Base-by-base conservation (phyloP, 2,113 vertebrate species). In the Plecturocebus donacophilus region DNA sequence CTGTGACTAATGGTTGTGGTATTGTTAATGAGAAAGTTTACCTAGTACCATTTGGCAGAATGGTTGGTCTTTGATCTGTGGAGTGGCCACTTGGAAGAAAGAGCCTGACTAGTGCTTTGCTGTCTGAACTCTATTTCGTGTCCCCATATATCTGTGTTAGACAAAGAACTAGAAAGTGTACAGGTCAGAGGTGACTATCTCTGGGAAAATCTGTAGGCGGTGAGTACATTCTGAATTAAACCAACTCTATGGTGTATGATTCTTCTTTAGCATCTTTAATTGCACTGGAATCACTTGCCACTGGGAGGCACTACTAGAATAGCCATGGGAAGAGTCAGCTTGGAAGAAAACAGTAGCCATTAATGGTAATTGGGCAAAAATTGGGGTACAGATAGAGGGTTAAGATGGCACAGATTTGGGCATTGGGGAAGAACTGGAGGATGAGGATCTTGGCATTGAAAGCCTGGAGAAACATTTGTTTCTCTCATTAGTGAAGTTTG, bases 291-390 rank as follows among this genome's bases (percentile, higher is more conserved):
- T 68, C 68, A 64, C 77, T 86, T 42, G 21, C 68, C 93, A 66
- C 52, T 64, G 10, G 94, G 90, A 79, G 94, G 27, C 81, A 89
- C 85, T 58, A 56, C 81, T 94, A 68, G 70, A 96, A 94, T 52
- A 61, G 42, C 40, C 38, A 20, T 68, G 42, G 30, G 75, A 40
- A 77, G 91, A 83, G 70, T 11, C 27, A 84, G n/a, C 11, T 14
- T 58, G 8, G 25, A 71, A 42, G 42, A 71, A 84, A 80, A 84
- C 2, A 6, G 0, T 25, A 61, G 42, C n/a, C 19, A 19, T 75
- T 54, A 92, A 1, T 42, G 80, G 54, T 32, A 42, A 52, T 16
- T 87, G 27, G 90, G 38, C 30, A 76, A 89, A 92, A 42, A 54
- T 32, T 64, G 23, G 71, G 54, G 21, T 16, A 25, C 10, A 4